These are phyloP conservation scores for Pan troglodytes DNA, from an alignment of 2,113 vertebrate species.

Conservation along the genomic window NHGRI_mPanTro3-v2.1_pri NC_072411.2:118603001-118603500, in stretches of 20 bases:
- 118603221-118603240: background rate
- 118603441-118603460: background rate
- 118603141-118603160: background rate
- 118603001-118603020: background rate
- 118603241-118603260: background rate
- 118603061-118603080: background rate
- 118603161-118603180: background rate
- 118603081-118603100: background rate
- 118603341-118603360: background rate
- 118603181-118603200: background rate
- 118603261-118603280: background rate
- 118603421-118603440: background rate
- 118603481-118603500: background rate
- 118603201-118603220: background rate
- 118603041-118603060: background rate
- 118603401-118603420: background rate
- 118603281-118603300: background rate
- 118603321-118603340: background rate
- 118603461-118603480: background rate
- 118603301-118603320: background rate
- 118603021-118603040: background rate
- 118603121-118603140: background rate
- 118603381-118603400: background rate
- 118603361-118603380: background rate
- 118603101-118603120: background rate